A percentile compares a stretch with the other conserved stretches of the same genome.
These are phyloP conservation scores for Nomada flava DNA, from an alignment of 2,888 invertebrate genomes.

Conservation along the genomic window DNA sequence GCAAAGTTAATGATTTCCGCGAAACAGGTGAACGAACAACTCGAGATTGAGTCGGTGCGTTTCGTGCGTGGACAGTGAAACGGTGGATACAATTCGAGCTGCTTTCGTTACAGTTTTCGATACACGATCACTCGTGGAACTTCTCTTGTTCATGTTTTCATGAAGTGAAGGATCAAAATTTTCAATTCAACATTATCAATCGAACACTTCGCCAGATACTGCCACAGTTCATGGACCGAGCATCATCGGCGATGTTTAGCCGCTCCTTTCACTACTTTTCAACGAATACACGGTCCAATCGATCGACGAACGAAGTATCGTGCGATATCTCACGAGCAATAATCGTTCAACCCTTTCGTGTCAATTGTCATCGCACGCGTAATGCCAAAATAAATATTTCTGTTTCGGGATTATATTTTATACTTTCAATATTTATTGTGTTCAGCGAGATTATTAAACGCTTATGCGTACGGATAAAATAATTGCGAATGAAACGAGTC, in stretches of 20 bases:
- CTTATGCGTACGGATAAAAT: too few relatives aligned
- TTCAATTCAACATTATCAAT: neutral
- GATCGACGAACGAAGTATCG: slow-evolving; percentile 5
- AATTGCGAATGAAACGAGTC: too few relatives aligned
- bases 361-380: too few relatives aligned
- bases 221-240: neutral
- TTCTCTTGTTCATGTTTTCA: slow-evolving; percentile 11
- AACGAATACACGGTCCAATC: neutral
- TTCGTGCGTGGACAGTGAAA: slow-evolving; percentile 24
- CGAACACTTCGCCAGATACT: slow-evolving; percentile 10
- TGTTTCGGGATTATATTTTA: too few relatives aligned
- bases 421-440: too few relatives aligned
- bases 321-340: neutral
- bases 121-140: slow-evolving; percentile 64
- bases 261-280: neutral
- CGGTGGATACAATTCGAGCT: slow-evolving; percentile 30
- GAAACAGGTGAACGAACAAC: slow-evolving; percentile 3
- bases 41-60: neutral
- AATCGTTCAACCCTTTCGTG: slow-evolving; percentile 1
- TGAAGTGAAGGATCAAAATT: neutral
- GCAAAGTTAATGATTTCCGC: neutral
- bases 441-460: too few relatives aligned
- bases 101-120: slow-evolving; percentile 39
- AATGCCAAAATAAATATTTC: too few relatives aligned
- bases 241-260: neutral